Evolutionary conservation across 2,888 invertebrate species (phyloP).

Genomic region (Cotesia congregata): DNA sequence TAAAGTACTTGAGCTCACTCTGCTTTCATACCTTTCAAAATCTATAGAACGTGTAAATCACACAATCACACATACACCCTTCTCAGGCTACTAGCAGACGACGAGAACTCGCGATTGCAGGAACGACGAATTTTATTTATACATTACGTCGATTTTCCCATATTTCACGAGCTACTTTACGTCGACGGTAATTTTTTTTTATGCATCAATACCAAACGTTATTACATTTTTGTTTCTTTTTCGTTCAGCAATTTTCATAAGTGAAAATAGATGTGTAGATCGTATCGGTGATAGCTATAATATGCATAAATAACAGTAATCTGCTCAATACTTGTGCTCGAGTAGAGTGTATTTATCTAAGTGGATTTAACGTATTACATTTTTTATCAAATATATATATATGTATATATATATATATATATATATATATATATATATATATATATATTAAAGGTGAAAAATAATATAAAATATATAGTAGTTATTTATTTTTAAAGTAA

Average conservation of each 20-base stretch:
- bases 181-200: constrained; percentile 38
- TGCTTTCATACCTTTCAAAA: neutral
- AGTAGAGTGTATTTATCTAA: neutral
- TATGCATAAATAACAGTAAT: neutral
- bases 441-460: neutral
- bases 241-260: constrained; percentile 16
- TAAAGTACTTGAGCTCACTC: constrained; percentile 18
- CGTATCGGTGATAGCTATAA: neutral
- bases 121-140: constrained; percentile 37
- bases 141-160: neutral
- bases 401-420: too few relatives aligned
- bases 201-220: constrained; percentile 37
- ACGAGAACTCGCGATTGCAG: constrained; percentile 30
- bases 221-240: constrained; percentile 10
- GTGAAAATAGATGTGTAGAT: constrained; percentile 20
- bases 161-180: constrained; percentile 26
- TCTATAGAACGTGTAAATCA: neutral
- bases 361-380: neutral
- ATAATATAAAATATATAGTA: neutral
- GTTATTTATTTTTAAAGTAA: neutral
- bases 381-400: too few relatives aligned
- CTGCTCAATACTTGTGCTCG: neutral
- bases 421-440: too few relatives aligned
- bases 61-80: neutral
- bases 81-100: neutral